A percentile compares a stretch with the other conserved stretches of the same genome.
phyloP scores from a whole-genome alignment of 2,113 vertebrate species.

The Blennius ocellaris region DNA sequence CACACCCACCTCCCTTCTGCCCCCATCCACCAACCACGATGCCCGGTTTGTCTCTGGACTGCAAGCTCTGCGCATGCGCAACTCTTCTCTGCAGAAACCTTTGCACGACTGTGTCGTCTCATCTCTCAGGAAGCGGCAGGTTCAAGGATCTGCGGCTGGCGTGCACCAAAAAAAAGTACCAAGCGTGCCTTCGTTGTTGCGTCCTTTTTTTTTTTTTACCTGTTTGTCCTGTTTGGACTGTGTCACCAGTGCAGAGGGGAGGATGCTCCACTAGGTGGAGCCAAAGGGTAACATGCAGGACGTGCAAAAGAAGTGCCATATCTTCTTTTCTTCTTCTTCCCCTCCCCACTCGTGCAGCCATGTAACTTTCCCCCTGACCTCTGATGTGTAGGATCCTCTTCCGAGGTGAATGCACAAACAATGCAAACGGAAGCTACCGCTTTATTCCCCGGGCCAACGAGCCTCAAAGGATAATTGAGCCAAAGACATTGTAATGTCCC shows the following conservation, averaged over 20 bases:
- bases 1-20: conserved; percentile 34
- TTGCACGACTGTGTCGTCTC: conserved; percentile 23
- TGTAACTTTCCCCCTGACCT: conserved; percentile 16
- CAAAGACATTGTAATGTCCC: conserved; percentile 60
- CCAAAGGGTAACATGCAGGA: conserved; percentile 25
- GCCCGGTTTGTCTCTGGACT: conserved; percentile 67
- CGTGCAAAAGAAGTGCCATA: conserved; percentile 29
- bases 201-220: conserved; percentile 9
- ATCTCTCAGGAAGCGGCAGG: conserved; percentile 28
- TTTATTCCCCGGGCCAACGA: conserved; percentile 30
- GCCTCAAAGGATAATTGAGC: conserved; percentile 55
- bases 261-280: conserved; percentile 45
- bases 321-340: conserved; percentile 38
- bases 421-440: conserved; percentile 76
- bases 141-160: conserved; percentile 13
- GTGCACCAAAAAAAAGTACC: conserved; percentile 19
- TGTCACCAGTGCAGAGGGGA: conserved; percentile 5
- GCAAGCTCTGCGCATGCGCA: conserved; percentile 21
- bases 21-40: conserved; percentile 43
- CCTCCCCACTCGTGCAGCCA: conserved; percentile 13
- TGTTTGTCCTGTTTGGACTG: background rate
- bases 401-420: conserved; percentile 73
- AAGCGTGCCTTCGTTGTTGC: conserved; percentile 36
- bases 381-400: conserved; percentile 16
- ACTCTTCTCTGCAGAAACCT: conserved; percentile 20